Conservation (phyloP, 1,140 invertebrate species). For the Drosophila murphyi region DNA sequence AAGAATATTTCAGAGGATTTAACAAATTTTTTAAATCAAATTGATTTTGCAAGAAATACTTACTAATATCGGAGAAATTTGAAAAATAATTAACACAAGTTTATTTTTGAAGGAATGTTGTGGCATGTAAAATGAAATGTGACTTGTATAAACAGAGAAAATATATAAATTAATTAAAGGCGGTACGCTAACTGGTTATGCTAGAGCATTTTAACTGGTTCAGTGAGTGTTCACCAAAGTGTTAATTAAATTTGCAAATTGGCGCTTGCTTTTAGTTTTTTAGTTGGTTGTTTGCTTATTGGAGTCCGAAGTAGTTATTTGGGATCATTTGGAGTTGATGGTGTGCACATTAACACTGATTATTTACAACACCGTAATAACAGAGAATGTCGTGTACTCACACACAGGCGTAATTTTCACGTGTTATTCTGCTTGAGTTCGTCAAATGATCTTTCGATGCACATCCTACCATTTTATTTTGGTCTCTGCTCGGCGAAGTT, state of each 20-base stretch:
- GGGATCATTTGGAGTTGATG: constrained; percentile 37
- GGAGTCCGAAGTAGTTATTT: constrained; percentile 22
- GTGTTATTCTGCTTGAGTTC: constrained; percentile 1
- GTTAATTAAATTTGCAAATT: not conserved
- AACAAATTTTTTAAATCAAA: no score
- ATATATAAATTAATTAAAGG: no score
- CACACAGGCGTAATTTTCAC: not conserved
- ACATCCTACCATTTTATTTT: constrained; percentile 30
- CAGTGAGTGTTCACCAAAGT: no score
- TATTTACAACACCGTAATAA: constrained; percentile 21
- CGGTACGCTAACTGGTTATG: no score
- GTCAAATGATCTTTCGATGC: constrained; percentile 15
- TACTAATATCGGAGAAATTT: no score
- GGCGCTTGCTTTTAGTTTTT: not conserved
- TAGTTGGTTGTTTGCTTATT: constrained; percentile 22
- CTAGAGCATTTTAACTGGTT: no score
- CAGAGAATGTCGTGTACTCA: constrained; percentile 1
- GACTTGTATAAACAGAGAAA: no score
- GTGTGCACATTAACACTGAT: constrained; percentile 34
- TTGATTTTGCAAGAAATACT: no score
- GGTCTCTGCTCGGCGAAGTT: constrained; percentile 13
- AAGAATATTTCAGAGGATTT: no score
- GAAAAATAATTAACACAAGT: no score
- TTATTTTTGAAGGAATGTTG: no score
- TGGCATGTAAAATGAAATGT: no score